Evolutionary conservation across 2,888 invertebrate genomes (phyloP), one percentile per base, ranked within the genome.

Genomic region (Trachelus stipa): DNA sequence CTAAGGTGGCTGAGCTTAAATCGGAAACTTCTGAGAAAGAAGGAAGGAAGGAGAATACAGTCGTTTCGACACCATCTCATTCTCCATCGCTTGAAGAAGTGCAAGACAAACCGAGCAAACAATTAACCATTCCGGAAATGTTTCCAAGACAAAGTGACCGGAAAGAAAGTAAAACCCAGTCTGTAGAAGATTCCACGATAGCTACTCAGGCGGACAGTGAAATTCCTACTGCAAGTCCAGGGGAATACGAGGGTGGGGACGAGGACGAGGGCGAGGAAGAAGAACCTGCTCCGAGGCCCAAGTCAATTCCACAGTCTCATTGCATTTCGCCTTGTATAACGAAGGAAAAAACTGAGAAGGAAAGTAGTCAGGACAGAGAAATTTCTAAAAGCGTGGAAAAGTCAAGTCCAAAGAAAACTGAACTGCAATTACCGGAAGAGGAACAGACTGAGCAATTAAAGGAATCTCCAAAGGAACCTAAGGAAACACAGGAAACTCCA

Each of bases 211-310:
- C 85, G 3, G 89, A 88, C 80, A 83, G 85, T 74, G 89, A 90
- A 75, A 83, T 87, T 4, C 85, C 87, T 3, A 88, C 89, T 1
- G 90, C 87, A 4, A 91, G 91, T 85, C 89, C 91, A 3, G 91
- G 90, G 9, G 91, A 91, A 69, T 90, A 91, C 79, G 91, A 90
- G 73, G 91, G 90, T 4, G 91, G 91, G 0, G 91, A 91, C 77
- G 91, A 91, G 71, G 91, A 91, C 75, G 91, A 91, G 40, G 91
- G 91, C 0, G 91, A 91, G 56, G 91, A 89, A 68, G 90, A 89
- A 33, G 89, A 91, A 73, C 87, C 87, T 74, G 85, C 86, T 75
- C 85, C 87, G 33, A 83, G 84, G 37, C 77, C 86, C 12, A 88
- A 87, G 77, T 84, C 85, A 4, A 85, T 85, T 71, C 79, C 83